A percentile compares a stretch with the other conserved stretches of the same genome.
Conservation (phyloP, 2,797 vertebrate genomes). For the Oryzias dopingdopingensis region DNA sequence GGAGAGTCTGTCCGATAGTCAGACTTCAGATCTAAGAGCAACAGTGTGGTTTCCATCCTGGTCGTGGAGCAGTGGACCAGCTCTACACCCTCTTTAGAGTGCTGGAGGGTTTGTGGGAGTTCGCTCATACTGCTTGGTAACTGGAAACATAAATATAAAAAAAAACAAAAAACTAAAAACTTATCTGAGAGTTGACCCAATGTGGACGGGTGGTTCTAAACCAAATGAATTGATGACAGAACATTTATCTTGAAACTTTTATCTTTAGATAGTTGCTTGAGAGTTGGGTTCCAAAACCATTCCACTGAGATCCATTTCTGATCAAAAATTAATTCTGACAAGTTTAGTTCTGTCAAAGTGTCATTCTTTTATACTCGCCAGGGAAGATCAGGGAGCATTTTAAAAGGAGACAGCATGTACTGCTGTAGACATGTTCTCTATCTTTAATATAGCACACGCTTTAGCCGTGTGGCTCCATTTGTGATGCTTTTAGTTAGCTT, state of each 20-base stretch:
- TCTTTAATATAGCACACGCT: conserved; percentile 4
- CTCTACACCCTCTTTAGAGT: too few relatives aligned
- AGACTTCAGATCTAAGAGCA: too few relatives aligned
- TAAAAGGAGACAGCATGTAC: conserved; percentile 6
- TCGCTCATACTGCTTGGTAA: too few relatives aligned
- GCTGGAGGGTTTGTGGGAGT: too few relatives aligned
- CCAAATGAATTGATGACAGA: conserved; percentile 38
- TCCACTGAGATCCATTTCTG: conserved; percentile 2
- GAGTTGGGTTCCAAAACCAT: conserved; percentile 15
- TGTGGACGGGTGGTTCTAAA: conserved; percentile 15
- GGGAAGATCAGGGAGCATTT: conserved; percentile 22
- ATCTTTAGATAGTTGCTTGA: conserved; percentile 31
- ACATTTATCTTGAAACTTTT: conserved; percentile 37
- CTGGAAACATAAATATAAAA: too few relatives aligned
- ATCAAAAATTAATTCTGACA: conserved; percentile 35
- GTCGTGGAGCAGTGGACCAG: too few relatives aligned
- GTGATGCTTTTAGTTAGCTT: not conserved
- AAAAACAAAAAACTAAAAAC: conserved; percentile 1
- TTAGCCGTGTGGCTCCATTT: not conserved
- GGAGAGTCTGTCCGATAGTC: too few relatives aligned
- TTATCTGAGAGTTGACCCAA: not conserved
- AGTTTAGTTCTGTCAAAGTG: conserved; percentile 37
- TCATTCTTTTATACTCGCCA: conserved; percentile 32
- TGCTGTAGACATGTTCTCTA: conserved; percentile 2
- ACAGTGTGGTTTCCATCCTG: too few relatives aligned